Conservation (phyloP, 2,113 vertebrate genomes). For the Coracopsis vasa region DNA sequence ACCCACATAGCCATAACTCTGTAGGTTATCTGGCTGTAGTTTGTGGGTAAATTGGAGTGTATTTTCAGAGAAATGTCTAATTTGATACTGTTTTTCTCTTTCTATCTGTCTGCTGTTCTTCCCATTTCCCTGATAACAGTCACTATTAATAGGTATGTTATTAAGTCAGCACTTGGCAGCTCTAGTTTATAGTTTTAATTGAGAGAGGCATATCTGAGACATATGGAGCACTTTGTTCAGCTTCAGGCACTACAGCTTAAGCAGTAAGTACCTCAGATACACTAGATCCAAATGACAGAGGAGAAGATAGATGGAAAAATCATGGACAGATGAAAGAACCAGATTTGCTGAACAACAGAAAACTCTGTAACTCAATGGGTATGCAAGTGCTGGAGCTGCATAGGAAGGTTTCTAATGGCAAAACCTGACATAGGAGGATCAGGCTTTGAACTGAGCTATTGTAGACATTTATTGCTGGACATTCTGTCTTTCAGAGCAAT, state of each 20-base stretch:
- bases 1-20: not conserved
- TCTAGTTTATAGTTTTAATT: not conserved
- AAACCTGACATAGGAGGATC: not conserved
- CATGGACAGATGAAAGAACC: not conserved
- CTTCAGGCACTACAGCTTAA: not conserved
- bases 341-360: not conserved
- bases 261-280: not conserved
- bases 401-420: not conserved
- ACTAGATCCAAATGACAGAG: not conserved
- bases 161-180: not conserved
- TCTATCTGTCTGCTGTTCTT: not conserved
- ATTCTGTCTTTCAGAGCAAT: not conserved
- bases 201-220: not conserved
- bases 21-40: not conserved
- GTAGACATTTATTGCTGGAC: rapidly evolving
- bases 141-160: not conserved
- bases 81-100: not conserved
- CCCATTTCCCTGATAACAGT: not conserved
- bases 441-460: not conserved
- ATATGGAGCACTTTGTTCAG: not conserved
- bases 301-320: not conserved
- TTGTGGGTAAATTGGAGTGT: not conserved
- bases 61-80: not conserved
- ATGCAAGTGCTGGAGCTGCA: not conserved
- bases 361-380: not conserved